Percentiles rank a stretch among this genome's conserved stretches.
Evolutionary conservation across 53 echinoderm and acorn worm species (phyloP).

Genomic region (Echinometra lucunter): DNA sequence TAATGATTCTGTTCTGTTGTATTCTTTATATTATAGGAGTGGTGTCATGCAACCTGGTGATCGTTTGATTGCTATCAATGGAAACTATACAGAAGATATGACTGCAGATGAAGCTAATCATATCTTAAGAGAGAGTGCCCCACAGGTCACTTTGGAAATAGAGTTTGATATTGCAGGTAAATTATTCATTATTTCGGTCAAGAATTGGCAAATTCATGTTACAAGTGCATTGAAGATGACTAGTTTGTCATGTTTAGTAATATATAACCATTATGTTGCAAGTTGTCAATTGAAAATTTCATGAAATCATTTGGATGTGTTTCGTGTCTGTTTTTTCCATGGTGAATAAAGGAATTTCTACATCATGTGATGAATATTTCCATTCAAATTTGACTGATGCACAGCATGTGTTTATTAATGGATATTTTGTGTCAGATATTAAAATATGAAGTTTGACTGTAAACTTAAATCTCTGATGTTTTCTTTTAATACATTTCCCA

Average conservation of each 20-base stretch:
- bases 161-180: conserved; percentile 98
- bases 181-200: neutral
- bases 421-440: neutral
- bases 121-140: conserved; percentile 83
- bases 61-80: conserved; percentile 92
- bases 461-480: neutral
- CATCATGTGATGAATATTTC: neutral
- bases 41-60: conserved; percentile 93
- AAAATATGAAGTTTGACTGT: neutral
- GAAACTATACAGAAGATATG: conserved; percentile 90
- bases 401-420: no score
- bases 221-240: neutral
- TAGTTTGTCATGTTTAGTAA: neutral
- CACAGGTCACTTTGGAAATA: conserved; percentile 87
- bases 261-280: neutral
- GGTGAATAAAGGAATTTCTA: neutral
- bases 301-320: neutral
- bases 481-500: conserved; percentile 43
- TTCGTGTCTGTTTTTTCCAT: neutral
- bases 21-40: conserved; percentile 70
- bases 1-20: no score
- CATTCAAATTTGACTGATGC: no score
- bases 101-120: conserved; percentile 93
- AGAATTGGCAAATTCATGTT: neutral
- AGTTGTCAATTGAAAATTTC: neutral